These are phyloP conservation scores for Acipenser oxyrinchus DNA, from an alignment of 2,797 vertebrate genomes.

Conservation along the genomic window DNA sequence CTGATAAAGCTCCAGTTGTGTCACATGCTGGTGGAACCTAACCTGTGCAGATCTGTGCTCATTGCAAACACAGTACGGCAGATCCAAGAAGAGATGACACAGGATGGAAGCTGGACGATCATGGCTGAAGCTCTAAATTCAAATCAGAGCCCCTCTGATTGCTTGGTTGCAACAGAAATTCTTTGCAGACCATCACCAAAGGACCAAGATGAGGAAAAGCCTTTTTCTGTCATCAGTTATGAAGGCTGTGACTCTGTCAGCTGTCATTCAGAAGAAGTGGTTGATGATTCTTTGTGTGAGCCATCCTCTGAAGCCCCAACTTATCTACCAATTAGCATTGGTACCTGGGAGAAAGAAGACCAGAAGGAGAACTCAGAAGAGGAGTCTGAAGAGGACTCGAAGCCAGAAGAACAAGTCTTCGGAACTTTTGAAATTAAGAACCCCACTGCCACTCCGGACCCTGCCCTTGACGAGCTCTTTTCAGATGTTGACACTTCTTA, in stretches of 20 bases:
- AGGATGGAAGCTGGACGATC: conserved; percentile 83
- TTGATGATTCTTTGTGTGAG: conserved; percentile 44
- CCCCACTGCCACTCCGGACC: conserved; percentile 55
- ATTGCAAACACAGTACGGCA: conserved; percentile 96
- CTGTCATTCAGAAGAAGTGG: conserved; percentile 49
- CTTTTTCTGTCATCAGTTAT: conserved; percentile 41
- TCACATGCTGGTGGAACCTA: conserved; percentile 93
- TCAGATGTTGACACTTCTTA: conserved; percentile 89
- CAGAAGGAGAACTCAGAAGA: conserved; percentile 57
- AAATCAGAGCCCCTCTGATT: conserved; percentile 65
- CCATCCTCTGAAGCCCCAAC: conserved; percentile 45
- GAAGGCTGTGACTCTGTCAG: conserved; percentile 35
- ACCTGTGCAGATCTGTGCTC: conserved; percentile 91
- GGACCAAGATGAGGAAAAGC: conserved; percentile 55
- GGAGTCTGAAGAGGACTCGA: conserved; percentile 55
- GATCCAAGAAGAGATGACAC: conserved; percentile 96
- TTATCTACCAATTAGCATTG: conserved; percentile 52
- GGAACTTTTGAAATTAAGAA: conserved; percentile 81
- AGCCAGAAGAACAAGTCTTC: conserved; percentile 82
- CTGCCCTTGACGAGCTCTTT: conserved; percentile 81
- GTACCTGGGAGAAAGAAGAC: conserved; percentile 68
- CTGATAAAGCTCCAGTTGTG: conserved; percentile 96
- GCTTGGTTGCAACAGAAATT: conserved; percentile 79
- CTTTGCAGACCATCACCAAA: conserved; percentile 69
- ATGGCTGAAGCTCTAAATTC: conserved; percentile 54